Percentiles rank a stretch among this genome's conserved stretches.
phyloP scores from a whole-genome alignment of 2,113 vertebrate species.

The Bufo bufo region DNA sequence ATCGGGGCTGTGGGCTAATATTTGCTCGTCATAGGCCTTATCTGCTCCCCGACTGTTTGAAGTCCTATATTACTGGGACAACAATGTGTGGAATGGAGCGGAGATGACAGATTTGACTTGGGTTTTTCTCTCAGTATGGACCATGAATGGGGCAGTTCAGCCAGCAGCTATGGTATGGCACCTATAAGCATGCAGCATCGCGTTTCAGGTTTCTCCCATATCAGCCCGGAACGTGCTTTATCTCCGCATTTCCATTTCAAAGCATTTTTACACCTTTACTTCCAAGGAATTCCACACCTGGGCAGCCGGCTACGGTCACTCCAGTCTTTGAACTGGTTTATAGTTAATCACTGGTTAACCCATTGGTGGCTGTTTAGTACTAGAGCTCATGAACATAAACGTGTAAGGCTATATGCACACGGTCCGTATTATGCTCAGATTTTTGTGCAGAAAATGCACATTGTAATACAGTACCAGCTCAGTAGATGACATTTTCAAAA shows the following conservation, averaged over 20 bases:
- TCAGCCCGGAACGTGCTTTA: neutral
- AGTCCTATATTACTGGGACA: neutral
- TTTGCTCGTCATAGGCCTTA: conserved; percentile 13
- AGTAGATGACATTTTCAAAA: too few species aligned
- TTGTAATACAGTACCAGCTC: too few species aligned
- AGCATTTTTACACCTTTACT: neutral
- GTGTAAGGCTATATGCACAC: too few species aligned
- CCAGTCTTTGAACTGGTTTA: too few species aligned
- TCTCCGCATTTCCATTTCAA: neutral
- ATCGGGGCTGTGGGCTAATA: conserved; percentile 2
- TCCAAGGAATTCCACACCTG: conserved; percentile 2
- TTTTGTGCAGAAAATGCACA: too few species aligned
- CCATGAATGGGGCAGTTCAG: too few species aligned
- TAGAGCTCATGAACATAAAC: too few species aligned
- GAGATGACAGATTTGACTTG: neutral
- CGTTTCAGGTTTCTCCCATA: neutral
- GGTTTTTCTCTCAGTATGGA: neutral
- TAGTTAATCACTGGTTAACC: too few species aligned
- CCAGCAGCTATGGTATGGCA: too few species aligned
- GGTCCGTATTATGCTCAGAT: too few species aligned
- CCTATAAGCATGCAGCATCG: neutral
- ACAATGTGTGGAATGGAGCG: conserved; percentile 1
- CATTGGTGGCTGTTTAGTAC: too few species aligned
- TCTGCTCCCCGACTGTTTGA: neutral
- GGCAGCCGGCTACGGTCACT: neutral